Evolutionary conservation across 2,888 invertebrate genomes (phyloP), one percentile per base, ranked within the genome.

Genomic region (Kuschelorhynchus macadamiae): DNA sequence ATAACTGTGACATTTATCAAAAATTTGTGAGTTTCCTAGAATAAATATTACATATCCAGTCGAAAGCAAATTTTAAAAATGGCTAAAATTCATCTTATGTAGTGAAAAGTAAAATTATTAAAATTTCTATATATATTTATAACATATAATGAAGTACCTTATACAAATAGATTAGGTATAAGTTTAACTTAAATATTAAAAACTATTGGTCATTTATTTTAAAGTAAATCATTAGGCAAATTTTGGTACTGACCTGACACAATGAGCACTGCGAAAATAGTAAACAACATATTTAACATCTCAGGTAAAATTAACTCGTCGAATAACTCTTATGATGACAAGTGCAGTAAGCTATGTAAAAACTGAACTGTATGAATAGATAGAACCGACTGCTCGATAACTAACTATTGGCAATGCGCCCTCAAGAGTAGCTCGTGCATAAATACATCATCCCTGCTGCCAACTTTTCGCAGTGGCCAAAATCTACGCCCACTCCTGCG

Each of bases 381-480:
- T 36, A 52, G 59, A n/a, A 42, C 25, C 14, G 33, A 16, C 42
- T 63, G 65, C 44, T 49, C 67, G 67, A 53, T 61, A 47, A 33
- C 55, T 18, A 50, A 41, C 44, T 53, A 67, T 67, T 67, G 62
- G 67, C 67, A 67, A 49, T 52, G 67, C 67, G 63, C 67, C 67
- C 67, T 39, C 46, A 49, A 39, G 50, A 57, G 44, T 39, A 39
- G 32, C 50, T 62, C 20, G 62, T 56, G 62, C 57, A 67, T 67
- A 57, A 67, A 67, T 67, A 67, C 47, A 47, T 46, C 59, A 67
- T 57, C 67, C 67, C 67, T 67, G 62, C 67, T 50, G 66, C 60
- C 60, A 61, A 61, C 39, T 61, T 59, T 65, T 52, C 49, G 59
- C 59, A 63, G 57, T 12, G 57, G 32, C 60, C 42, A 36, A 36